Percentiles rank a stretch among this genome's conserved stretches.
phyloP scores from a whole-genome alignment of 2,113 vertebrate genomes.

The Cyrtonyx montezumae region DNA sequence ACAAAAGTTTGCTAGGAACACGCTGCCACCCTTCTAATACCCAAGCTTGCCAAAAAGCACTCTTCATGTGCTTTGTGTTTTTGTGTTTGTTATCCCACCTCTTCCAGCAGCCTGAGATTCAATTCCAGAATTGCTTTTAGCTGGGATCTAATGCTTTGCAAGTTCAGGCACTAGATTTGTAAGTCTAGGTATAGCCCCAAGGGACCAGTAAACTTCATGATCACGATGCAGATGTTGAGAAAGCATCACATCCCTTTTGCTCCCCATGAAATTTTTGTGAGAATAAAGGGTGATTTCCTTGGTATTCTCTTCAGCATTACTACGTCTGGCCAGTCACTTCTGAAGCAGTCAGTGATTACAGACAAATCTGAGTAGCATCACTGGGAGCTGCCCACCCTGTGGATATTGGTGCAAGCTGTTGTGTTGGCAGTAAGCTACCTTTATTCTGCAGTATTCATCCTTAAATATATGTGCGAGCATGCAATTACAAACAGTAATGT shows the following conservation, averaged over 20 bases:
- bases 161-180: neutral
- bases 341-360: neutral
- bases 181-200: neutral
- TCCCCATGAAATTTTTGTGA: neutral
- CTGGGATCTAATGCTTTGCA: neutral
- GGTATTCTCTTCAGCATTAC: neutral
- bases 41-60: neutral
- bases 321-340: neutral
- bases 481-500: neutral
- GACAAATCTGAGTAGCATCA: neutral
- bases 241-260: neutral
- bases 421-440: neutral
- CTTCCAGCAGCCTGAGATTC: neutral
- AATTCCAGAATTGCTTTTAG: neutral
- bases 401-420: neutral
- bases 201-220: neutral
- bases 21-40: neutral
- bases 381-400: rapidly evolving
- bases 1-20: neutral
- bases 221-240: neutral
- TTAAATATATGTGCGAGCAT: neutral
- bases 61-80: neutral
- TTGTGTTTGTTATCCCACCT: neutral
- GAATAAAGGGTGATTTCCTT: neutral
- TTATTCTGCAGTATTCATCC: neutral